These are phyloP conservation scores for Cololabis saira DNA, from an alignment of 2,113 vertebrate genomes.

Conservation along the genomic window DNA sequence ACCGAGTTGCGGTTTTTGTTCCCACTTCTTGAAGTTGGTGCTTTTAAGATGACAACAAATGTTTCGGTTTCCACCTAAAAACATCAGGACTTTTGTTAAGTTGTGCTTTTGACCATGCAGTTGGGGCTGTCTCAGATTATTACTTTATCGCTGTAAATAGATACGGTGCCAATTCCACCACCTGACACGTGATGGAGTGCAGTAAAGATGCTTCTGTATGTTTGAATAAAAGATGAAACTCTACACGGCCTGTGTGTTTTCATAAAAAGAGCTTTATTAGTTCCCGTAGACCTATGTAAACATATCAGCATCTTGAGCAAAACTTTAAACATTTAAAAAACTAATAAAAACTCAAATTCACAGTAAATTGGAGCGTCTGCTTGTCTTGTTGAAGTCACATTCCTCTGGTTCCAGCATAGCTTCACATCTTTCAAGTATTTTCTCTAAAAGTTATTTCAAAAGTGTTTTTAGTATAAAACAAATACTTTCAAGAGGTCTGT, in stretches of 20 bases:
- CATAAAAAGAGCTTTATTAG: slow-evolving; percentile 1
- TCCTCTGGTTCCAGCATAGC: no score
- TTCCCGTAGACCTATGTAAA: neutral
- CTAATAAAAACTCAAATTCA: no score
- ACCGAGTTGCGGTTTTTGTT: no score
- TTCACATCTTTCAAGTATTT: no score
- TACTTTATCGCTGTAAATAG: neutral
- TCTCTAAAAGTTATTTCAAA: no score
- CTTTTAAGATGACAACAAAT: slow-evolving; percentile 44
- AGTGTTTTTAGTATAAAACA: neutral
- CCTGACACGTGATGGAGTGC: neutral
- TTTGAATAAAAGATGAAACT: slow-evolving; percentile 25
- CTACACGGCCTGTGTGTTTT: neutral
- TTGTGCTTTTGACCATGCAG: no score
- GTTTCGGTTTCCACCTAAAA: slow-evolving; percentile 7
- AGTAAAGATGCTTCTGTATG: neutral
- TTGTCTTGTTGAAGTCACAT: no score
- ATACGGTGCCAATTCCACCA: slow-evolving; percentile 2
- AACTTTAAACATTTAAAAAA: neutral
- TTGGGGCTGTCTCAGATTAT: no score
- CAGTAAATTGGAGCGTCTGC: no score
- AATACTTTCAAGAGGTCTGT: neutral
- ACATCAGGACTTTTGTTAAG: neutral
- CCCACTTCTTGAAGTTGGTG: slow-evolving; percentile 7
- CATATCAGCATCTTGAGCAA: neutral